A percentile compares a stretch with the other conserved stretches of the same genome.
Evolutionary conservation across 2,113 vertebrate genomes (phyloP).

Genomic region (Stegastes partitus): DNA sequence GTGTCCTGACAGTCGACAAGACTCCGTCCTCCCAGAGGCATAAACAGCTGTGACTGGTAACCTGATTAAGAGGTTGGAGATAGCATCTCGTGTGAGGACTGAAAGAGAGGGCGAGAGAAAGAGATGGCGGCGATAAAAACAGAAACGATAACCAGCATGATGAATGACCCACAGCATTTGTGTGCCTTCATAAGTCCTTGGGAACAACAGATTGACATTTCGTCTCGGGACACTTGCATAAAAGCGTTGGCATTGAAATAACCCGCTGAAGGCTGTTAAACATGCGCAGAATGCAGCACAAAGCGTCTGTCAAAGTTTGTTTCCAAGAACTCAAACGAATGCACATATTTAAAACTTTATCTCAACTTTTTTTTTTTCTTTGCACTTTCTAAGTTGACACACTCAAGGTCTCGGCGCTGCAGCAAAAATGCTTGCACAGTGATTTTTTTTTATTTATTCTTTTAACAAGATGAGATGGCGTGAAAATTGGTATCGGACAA

Average conservation of each 20-base stretch:
- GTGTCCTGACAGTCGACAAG: slow-evolving; percentile 71
- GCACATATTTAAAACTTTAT: not conserved
- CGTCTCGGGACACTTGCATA: not conserved
- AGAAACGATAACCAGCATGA: slow-evolving; percentile 48
- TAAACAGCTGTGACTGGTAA: slow-evolving; percentile 72
- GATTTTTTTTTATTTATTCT: not conserved
- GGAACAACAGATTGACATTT: not conserved
- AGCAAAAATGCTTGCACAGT: not conserved
- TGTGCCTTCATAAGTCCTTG: slow-evolving; percentile 5
- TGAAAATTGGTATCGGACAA: not conserved
- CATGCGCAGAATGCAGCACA: not conserved
- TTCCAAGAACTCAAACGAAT: no score
- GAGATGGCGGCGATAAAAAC: slow-evolving; percentile 43
- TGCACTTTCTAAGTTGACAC: not conserved
- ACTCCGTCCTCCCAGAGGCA: slow-evolving; percentile 65
- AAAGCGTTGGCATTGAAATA: not conserved
- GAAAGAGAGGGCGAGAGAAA: slow-evolving; percentile 31
- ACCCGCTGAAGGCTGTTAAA: not conserved
- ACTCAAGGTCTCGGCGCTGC: not conserved
- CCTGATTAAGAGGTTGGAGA: slow-evolving; percentile 76
- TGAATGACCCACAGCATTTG: slow-evolving; percentile 33
- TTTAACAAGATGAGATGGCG: not conserved
- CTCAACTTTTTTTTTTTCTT: not conserved
- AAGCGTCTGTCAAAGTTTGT: no score
- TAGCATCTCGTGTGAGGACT: slow-evolving; percentile 65